Conservation (phyloP, 2,888 invertebrate species). For the Chromoteleia sp. region DNA sequence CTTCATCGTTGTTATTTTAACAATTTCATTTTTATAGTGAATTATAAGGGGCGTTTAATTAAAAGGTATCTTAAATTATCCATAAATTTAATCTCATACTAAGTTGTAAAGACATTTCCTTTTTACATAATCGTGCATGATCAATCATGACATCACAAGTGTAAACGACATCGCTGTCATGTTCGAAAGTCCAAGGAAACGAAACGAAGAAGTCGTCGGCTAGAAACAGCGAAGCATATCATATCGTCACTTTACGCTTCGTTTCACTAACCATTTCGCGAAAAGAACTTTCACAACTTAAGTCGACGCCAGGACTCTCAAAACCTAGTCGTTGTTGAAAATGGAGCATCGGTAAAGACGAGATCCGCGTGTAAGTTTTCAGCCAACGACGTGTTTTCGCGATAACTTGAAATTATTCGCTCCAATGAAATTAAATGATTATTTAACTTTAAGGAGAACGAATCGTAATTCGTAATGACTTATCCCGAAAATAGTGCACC, state of each 20-base stretch:
- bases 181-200: constrained; percentile 43
- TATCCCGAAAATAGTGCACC: too few relatives aligned
- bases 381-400: constrained; percentile 25
- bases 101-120: constrained; percentile 1
- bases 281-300: constrained; percentile 67
- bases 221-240: constrained; percentile 64
- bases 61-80: too few relatives aligned
- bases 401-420: constrained; percentile 34
- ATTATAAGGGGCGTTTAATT: too few relatives aligned
- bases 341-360: constrained; percentile 46
- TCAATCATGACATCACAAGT: constrained; percentile 44
- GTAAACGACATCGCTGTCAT: constrained; percentile 32
- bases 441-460: constrained; percentile 1
- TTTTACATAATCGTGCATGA: constrained; percentile 28
- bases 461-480: neutral
- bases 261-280: constrained; percentile 71
- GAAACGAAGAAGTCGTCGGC: constrained; percentile 36
- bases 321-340: constrained; percentile 50
- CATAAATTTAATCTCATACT: too few relatives aligned
- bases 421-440: constrained; percentile 22
- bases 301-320: constrained; percentile 54
- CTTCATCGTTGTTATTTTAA: too few relatives aligned
- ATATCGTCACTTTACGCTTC: constrained; percentile 75
- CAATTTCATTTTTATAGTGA: too few relatives aligned
- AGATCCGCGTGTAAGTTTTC: constrained; percentile 44